Evolutionary conservation across 2,888 invertebrate genomes (phyloP).

Genomic region (Schrankia costaestrigalis): DNA sequence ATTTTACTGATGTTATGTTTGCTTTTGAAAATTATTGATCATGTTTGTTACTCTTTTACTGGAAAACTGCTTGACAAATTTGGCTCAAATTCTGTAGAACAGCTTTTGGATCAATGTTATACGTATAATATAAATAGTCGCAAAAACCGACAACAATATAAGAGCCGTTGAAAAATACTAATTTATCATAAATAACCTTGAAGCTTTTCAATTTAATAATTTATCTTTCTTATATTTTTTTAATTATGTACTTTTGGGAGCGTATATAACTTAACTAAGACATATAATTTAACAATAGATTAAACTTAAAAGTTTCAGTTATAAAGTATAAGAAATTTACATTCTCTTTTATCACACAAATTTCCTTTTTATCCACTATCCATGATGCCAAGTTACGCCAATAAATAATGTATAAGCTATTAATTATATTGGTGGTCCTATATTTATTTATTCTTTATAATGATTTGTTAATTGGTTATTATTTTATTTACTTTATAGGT

Average conservation of each 20-base stretch:
- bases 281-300: conserved; percentile 56
- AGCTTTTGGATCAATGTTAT: too few relatives aligned
- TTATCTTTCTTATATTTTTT: conserved; percentile 3
- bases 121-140: too few relatives aligned
- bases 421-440: conserved; percentile 38
- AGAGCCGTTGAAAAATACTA: too few relatives aligned
- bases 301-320: conserved; percentile 46
- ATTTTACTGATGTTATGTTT: too few relatives aligned
- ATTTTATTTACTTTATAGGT: conserved; percentile 6
- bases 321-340: conserved; percentile 61
- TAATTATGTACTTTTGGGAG: conserved; percentile 66
- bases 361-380: conserved; percentile 46
- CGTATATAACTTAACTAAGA: conserved; percentile 37
- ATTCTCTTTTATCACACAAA: conserved; percentile 69
- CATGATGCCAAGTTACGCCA: conserved; percentile 48
- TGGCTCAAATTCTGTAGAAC: too few relatives aligned
- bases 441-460: not conserved
- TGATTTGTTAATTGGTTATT: not conserved
- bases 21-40: too few relatives aligned
- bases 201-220: conserved; percentile 6
- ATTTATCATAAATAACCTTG: too few relatives aligned
- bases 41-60: too few relatives aligned
- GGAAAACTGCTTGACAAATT: too few relatives aligned
- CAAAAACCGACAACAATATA: too few relatives aligned
- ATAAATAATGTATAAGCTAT: conserved; percentile 46